Base-by-base conservation (phyloP, 2,113 vertebrate species). In the Ictalurus furcatus region DNA sequence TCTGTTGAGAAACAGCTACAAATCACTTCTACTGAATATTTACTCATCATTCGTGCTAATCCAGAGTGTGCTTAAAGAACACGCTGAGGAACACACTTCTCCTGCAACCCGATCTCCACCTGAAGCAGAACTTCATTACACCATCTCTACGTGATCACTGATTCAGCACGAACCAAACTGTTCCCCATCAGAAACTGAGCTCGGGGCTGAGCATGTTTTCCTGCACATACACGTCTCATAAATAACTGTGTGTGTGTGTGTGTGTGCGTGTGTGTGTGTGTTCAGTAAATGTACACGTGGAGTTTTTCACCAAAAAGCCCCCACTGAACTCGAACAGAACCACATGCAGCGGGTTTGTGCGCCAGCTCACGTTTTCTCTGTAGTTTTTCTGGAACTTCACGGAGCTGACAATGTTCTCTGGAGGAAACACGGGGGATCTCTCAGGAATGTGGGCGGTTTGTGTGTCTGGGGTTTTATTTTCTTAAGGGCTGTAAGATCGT, bases 391-490 rank as follows among this genome's bases (percentile, higher is more conserved):
- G 67, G 5, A 48, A 85, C 28, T 21, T 61, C 13, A 17, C 0
- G 14, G 37, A 76, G 30, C 54, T 54, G 28, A 73, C 23, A 30
- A 59, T 25, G 4, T 86, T 37, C 17, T 44, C 23, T 12, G 17
- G 23, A 12, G 69, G 69, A n/a, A 54, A 73, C 40, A 40, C 34
- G n/a, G 13, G 67, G 40, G 65, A 44, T 63, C 21, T 52, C 59
- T 23, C 34, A 40, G 86, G 82, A 90, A 88, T 90, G 82, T 85
- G 34, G 58, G 59, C 13, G 13, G 25, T 44, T 25, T 78, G 40
- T 44, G 73, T 48, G 71, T 13, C 58, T 76, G 37, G 28, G 69
- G 28, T 58, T 85, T 91, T 89, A 67, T 76, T 91, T 85, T 81
- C 83, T 85, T 65, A 69, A 30, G 13, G 17, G n/a, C 30, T 21